phyloP scores from a whole-genome alignment of 2,113 vertebrate genomes.

The Prionailurus viverrinus region DNA sequence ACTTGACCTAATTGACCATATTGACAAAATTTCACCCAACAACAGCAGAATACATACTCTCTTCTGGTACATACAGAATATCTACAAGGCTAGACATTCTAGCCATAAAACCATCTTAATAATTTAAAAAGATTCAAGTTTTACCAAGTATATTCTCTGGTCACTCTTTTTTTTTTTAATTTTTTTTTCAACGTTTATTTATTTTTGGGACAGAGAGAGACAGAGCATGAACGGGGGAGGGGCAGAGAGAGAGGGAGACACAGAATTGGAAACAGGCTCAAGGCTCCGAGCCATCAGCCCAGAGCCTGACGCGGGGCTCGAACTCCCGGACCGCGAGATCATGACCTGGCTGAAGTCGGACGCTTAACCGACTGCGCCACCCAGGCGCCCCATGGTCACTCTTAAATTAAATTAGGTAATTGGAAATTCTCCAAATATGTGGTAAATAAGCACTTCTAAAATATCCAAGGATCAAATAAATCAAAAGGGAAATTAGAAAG shows the following conservation, averaged over 20 bases:
- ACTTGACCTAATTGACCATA: not conserved
- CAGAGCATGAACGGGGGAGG: too few relatives aligned
- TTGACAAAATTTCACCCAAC: not conserved
- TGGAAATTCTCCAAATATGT: not conserved
- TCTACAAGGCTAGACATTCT: not conserved
- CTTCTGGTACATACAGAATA: not conserved
- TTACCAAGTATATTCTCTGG: not conserved
- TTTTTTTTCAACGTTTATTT: too few relatives aligned
- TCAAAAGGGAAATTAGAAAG: not conserved
- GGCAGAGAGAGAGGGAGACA: too few relatives aligned
- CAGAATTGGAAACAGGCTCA: too few relatives aligned
- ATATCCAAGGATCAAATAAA: not conserved
- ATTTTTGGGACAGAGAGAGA: too few relatives aligned
- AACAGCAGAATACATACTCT: not conserved
- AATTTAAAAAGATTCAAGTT: not conserved
- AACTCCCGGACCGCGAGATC: too few relatives aligned
- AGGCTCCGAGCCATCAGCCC: too few relatives aligned
- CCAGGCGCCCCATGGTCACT: not conserved
- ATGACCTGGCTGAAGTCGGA: too few relatives aligned
- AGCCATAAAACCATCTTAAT: not conserved
- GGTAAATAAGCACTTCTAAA: not conserved
- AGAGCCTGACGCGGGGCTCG: too few relatives aligned
- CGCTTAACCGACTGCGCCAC: too few relatives aligned
- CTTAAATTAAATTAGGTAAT: not conserved
- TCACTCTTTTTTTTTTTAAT: not conserved